Percentiles rank a stretch among this genome's conserved stretches.
Evolutionary conservation across 2,113 vertebrate species (phyloP).

Genomic region (Urocolius indicus): DNA sequence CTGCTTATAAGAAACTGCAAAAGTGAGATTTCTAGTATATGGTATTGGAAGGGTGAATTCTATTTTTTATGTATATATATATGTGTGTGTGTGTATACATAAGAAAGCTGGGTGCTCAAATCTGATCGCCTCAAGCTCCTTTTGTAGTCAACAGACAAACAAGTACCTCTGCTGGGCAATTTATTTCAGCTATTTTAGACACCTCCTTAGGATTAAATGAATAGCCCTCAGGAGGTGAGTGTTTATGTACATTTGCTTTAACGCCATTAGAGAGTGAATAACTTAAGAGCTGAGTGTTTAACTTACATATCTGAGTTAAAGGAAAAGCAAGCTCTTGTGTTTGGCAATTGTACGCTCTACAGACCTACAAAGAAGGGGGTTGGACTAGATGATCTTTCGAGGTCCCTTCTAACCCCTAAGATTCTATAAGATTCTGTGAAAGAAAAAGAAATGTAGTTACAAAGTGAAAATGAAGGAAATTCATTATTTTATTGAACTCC

Average conservation of each 20-base stretch:
- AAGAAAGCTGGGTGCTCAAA: not conserved
- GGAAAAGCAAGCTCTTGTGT: not conserved
- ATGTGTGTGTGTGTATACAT: fast-evolving
- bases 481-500: not conserved
- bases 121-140: not conserved
- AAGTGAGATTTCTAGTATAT: not conserved
- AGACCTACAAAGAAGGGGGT: not conserved
- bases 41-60: not conserved
- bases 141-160: not conserved
- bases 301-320: not conserved
- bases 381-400: too few relatives aligned
- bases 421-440: too few relatives aligned
- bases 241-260: not conserved
- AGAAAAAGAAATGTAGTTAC: not conserved
- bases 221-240: not conserved
- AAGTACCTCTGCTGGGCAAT: not conserved
- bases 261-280: not conserved
- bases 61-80: fast-evolving
- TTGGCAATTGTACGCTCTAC: not conserved
- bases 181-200: not conserved
- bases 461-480: not conserved
- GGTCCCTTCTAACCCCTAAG: too few relatives aligned
- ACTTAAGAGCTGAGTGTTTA: not conserved
- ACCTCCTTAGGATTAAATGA: not conserved
- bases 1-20: not conserved